Evolutionary conservation across 2,797 vertebrate species (phyloP).

Genomic region (Falco cherrug): DNA sequence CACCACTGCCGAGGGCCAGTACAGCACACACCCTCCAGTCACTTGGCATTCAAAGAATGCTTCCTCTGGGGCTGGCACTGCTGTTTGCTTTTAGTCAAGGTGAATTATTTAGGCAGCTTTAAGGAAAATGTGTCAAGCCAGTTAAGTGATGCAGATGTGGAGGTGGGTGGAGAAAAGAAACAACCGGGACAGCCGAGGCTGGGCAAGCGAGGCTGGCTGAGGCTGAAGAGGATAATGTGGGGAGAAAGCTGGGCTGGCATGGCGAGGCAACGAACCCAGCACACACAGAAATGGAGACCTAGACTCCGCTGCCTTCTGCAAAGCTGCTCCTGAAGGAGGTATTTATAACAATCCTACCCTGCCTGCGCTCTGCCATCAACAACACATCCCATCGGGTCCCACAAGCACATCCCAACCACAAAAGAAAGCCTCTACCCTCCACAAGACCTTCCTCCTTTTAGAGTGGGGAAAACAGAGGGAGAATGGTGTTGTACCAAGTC

Average conservation of each 20-base stretch:
- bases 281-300: fast-evolving
- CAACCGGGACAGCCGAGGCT: background rate
- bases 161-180: background rate
- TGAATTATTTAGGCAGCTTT: conserved; percentile 28
- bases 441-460: fast-evolving
- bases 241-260: background rate
- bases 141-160: background rate
- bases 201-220: fast-evolving
- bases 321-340: background rate
- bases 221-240: background rate
- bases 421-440: background rate
- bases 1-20: fast-evolving
- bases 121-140: background rate
- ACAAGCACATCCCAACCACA: fast-evolving
- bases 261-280: background rate
- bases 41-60: background rate
- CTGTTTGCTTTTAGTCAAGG: background rate
- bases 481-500: fast-evolving
- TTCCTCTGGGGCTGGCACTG: background rate
- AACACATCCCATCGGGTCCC: background rate
- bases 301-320: background rate
- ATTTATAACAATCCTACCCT: no score
- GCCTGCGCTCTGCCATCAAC: background rate
- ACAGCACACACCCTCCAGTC: background rate
- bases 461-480: background rate